phyloP scores from a whole-genome alignment of 2,888 invertebrate species.

The Mylabris sibirica region DNA sequence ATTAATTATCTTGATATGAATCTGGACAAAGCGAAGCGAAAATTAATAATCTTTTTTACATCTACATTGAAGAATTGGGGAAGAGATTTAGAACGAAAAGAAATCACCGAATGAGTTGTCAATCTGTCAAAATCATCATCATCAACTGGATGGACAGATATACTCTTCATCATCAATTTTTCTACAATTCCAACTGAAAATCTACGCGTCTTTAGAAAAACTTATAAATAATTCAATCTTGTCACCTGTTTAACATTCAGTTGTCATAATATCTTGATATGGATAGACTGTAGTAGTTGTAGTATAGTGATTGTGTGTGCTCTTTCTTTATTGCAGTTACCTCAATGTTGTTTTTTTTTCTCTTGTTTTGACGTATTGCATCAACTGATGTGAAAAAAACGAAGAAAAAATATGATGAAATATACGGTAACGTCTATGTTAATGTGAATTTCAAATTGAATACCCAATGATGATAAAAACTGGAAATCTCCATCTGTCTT shows the following conservation, averaged over 20 bases:
- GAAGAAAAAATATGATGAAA: constrained; percentile 38
- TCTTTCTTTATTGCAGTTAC: constrained; percentile 1
- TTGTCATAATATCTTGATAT: constrained; percentile 43
- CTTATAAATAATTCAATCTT: constrained; percentile 40
- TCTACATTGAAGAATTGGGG: background rate
- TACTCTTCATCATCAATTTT: constrained; percentile 4
- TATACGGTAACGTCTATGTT: constrained; percentile 42
- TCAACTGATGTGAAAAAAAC: background rate
- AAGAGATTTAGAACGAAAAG: too few relatives aligned
- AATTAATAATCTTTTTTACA: background rate
- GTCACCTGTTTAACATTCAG: constrained; percentile 38
- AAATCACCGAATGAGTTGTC: constrained; percentile 1
- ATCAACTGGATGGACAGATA: background rate
- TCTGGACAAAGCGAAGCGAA: constrained; percentile 19
- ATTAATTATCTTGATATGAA: constrained; percentile 22
- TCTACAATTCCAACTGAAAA: constrained; percentile 2
- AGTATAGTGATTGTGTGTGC: background rate
- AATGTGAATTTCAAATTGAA: constrained; percentile 40
- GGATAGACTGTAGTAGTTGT: constrained; percentile 35
- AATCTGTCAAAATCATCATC: constrained; percentile 10
- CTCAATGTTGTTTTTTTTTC: background rate
- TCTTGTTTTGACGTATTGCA: background rate
- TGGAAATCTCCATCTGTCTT: constrained; percentile 25
- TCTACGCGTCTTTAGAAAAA: constrained; percentile 13
- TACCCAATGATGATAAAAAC: constrained; percentile 32